Conservation (phyloP, 2,888 invertebrate genomes). For the Pseudococcus viburni region DNA sequence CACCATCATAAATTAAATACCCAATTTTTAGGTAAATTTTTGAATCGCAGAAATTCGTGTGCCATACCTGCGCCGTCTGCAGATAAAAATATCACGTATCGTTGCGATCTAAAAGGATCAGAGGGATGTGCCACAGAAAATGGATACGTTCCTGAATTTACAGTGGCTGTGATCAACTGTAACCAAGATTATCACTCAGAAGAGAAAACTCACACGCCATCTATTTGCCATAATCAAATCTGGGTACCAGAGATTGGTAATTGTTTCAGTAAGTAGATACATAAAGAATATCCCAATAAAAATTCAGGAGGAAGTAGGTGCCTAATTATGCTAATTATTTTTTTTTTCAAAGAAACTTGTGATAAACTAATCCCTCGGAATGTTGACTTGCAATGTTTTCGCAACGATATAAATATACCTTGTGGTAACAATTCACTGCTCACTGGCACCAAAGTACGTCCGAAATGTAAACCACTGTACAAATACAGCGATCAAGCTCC, state of each 20-base stretch:
- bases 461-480: background rate
- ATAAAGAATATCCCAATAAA: too few species aligned
- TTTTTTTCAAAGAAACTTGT: background rate
- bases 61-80: background rate
- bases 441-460: background rate
- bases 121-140: background rate
- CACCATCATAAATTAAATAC: too few species aligned
- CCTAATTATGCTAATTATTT: too few species aligned
- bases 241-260: background rate
- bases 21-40: background rate
- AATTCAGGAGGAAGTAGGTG: too few species aligned
- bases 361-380: background rate
- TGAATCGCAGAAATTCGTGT: background rate
- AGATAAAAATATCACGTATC: background rate
- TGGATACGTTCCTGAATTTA: background rate
- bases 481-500: background rate
- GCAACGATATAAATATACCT: background rate
- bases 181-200: background rate
- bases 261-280: background rate
- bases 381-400: conserved; percentile 1
- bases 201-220: background rate
- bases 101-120: background rate
- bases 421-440: background rate
- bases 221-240: background rate
- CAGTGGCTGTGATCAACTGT: background rate